A percentile compares a stretch with the other conserved stretches of the same genome.
Evolutionary conservation across 1,140 invertebrate genomes (phyloP).

Genomic region (Bombus ignitus): DNA sequence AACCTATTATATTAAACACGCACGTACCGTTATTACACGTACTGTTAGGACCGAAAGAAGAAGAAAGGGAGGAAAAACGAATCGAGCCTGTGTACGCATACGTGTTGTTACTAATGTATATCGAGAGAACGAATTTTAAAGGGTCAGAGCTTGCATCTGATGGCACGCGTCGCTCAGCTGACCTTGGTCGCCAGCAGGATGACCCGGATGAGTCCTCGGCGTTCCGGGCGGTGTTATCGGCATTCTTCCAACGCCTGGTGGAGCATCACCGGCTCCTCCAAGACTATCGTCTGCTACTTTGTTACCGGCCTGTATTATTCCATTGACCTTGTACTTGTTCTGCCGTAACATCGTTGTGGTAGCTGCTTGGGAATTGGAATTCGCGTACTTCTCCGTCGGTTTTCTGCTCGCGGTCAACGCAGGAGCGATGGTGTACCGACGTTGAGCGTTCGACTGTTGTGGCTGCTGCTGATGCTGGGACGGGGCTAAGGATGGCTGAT

Average conservation of each 20-base stretch:
- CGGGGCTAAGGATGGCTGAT: slow-evolving; percentile 62
- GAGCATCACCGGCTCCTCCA: slow-evolving; percentile 76
- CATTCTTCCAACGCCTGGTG: slow-evolving; percentile 59
- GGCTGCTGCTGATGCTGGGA: slow-evolving; percentile 59
- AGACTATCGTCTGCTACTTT: slow-evolving; percentile 68
- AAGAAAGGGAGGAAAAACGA: slow-evolving; percentile 44
- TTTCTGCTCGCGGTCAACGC: slow-evolving; percentile 56
- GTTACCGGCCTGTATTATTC: slow-evolving; percentile 64
- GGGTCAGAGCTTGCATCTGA: slow-evolving; percentile 78
- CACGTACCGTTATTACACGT: not conserved
- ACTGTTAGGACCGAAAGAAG: slow-evolving; percentile 35
- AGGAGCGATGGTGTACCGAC: slow-evolving; percentile 48
- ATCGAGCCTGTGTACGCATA: not conserved
- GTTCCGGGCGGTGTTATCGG: slow-evolving; percentile 78
- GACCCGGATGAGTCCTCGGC: slow-evolving; percentile 62
- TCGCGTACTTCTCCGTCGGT: slow-evolving; percentile 65
- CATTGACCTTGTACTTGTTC: slow-evolving; percentile 78
- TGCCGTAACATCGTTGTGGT: slow-evolving; percentile 67
- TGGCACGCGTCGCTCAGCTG: slow-evolving; percentile 79
- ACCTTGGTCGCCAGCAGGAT: slow-evolving; percentile 69
- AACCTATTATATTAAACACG: not conserved
- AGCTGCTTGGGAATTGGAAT: slow-evolving; percentile 32
- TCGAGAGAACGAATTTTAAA: slow-evolving; percentile 65
- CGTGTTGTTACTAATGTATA: not conserved
- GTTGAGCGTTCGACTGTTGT: slow-evolving; percentile 46